Conservation (phyloP, 2,113 vertebrate genomes). For the Alexandromys fortis region DNA sequence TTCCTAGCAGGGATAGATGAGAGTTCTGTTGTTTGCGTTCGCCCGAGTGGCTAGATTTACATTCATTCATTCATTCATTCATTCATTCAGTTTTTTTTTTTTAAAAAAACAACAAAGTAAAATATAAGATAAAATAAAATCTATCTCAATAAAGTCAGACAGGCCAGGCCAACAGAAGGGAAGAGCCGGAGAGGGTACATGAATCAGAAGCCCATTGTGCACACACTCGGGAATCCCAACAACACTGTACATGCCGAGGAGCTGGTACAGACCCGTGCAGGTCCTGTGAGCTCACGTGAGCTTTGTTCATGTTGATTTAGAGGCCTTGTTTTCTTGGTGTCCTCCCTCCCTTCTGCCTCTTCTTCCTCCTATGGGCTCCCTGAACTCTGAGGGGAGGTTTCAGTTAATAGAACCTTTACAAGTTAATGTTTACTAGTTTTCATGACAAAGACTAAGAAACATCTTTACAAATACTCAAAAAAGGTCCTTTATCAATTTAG, state of each 20-base stretch:
- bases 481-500: slow-evolving; percentile 13
- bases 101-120: neutral
- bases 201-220: neutral
- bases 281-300: neutral
- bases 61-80: neutral
- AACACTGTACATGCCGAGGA: too few species aligned
- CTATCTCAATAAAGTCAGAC: neutral
- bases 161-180: neutral
- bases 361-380: neutral
- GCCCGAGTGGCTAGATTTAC: neutral
- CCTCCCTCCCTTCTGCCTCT: neutral
- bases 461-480: slow-evolving; percentile 5
- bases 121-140: neutral
- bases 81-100: neutral
- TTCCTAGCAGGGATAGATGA: neutral
- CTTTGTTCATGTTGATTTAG: neutral
- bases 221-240: neutral
- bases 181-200: neutral
- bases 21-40: neutral
- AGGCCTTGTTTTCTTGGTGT: neutral
- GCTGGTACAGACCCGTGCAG: neutral
- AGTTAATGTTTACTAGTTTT: neutral
- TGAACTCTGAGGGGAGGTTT: neutral
- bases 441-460: slow-evolving; percentile 11
- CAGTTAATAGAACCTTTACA: neutral